Evolutionary conservation across 2,113 vertebrate species (phyloP), one percentile per base, ranked within the genome.

Genomic region (Serinus canaria): DNA sequence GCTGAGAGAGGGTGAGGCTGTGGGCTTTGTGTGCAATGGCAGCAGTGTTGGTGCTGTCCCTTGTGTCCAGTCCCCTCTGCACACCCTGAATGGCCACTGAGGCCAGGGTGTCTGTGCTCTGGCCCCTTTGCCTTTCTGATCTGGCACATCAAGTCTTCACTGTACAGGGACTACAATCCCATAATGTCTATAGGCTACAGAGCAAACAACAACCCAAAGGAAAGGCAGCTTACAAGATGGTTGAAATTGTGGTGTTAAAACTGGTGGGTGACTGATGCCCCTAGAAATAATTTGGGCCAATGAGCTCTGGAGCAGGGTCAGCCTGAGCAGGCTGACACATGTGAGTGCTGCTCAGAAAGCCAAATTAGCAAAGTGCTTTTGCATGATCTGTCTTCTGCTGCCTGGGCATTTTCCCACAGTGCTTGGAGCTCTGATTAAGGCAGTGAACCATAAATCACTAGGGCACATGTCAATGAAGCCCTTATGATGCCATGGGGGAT

Each of bases 381-480:
- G 84, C 84, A 55, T 53, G 66, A 70, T 47, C 68, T 70, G 63
- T 83, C 85, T 89, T 88, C 78, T 83, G 87, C 96, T 96, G 94
- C 72, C 69, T 83, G 81, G 87, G 86, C 86, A 70, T 63, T 94
- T 92, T 82, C 95, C 91, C 75, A 15, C 79, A 70, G 94, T 18
- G 81, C 91, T 93, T 28, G 78, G 81, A 94, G 92, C 83, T 60
- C 84, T 76, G 89, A 96, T 95, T 82, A 95, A 96, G 89, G 94
- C 94, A 94, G 94, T 41, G 86, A 76, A 63, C 83, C 94, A 91
- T 94, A 86, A 93, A 96, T 94, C 96, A 94, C 73, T 31, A 7
- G 72, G 86, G 92, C 94, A 96, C 96, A 90, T 95, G 90, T 95
- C 96, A 95, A 31, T 93, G 92, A 83, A 90, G 86, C 59, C 85